These are phyloP conservation scores for Saxidomus purpurata DNA, from an alignment of 1,140 invertebrate species.

Conservation along the genomic window DNA sequence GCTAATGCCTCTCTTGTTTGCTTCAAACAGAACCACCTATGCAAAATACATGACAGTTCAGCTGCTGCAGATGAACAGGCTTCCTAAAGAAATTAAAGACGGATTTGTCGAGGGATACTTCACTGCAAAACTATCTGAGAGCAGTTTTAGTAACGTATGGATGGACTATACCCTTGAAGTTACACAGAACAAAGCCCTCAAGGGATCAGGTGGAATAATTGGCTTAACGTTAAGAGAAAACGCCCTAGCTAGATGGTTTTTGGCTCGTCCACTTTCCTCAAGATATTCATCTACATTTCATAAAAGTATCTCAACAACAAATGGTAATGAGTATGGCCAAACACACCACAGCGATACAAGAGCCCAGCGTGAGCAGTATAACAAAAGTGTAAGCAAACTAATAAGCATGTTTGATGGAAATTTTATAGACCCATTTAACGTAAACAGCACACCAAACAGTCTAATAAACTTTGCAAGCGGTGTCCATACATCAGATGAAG, in stretches of 20 bases:
- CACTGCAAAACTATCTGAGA: constrained; percentile 26
- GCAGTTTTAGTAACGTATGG: constrained; percentile 57
- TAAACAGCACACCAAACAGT: neutral
- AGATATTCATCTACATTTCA: constrained; percentile 45
- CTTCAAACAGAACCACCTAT: constrained; percentile 23
- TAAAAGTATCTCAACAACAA: neutral
- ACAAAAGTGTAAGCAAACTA: neutral
- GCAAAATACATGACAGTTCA: constrained; percentile 29
- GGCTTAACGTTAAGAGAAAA: constrained; percentile 45
- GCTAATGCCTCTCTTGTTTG: constrained; percentile 33
- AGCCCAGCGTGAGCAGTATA: neutral
- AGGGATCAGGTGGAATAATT: constrained; percentile 48
- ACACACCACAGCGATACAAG: neutral
- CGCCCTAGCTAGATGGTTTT: constrained; percentile 51
- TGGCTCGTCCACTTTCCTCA: constrained; percentile 27
- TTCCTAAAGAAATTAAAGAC: constrained; percentile 3
- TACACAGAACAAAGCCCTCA: constrained; percentile 59
- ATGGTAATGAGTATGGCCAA: neutral
- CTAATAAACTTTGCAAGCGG: constrained; percentile 56
- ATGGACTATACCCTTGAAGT: constrained; percentile 57
- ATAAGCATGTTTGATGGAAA: neutral
- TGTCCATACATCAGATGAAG: neutral
- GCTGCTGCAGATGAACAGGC: constrained; percentile 23
- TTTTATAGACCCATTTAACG: constrained; percentile 57
- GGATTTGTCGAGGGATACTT: constrained; percentile 20